Base-by-base conservation (phyloP, 2,888 invertebrate genomes). In the Drosophila nigricruria region DNA sequence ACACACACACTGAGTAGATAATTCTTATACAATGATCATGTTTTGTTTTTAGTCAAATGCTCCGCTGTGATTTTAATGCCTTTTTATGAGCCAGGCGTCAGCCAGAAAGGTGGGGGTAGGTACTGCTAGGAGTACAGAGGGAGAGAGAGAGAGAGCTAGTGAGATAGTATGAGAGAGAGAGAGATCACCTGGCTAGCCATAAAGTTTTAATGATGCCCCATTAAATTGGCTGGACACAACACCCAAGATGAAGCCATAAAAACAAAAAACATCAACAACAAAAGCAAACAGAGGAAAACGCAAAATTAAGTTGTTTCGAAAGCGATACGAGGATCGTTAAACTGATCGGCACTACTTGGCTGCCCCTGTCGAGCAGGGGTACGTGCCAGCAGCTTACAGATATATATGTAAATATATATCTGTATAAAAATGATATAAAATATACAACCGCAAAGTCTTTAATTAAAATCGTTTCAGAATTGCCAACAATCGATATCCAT, bases 241-340 rank as follows among this genome's bases (percentile, higher is more conserved):
- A 49, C 38, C 61, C 57, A 63, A 82, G 88, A 83, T 89, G 54
- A 89, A 89, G 88, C 40, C 88, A 89, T 89, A 89, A 89, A 79
- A 77, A 59, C 25, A 23, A 67, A 67, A 47, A 47, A 56, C 36
- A 52, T 36, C 5, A 20, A 50, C 25, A 18, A 27, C 27, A 20
- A 38, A 53, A 27, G 16, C 40, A 42, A 42, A 20, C 18, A 25
- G 16, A 20, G 27, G 9, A 68, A 14, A 65, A 36, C 36, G 32
- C 58, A 42, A 79, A 85, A 89, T 88, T 49, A 85, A 88, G 90
- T 79, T 88, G 86, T 88, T 63, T 81, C 63, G 58, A 62, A 66
- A 66, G 36, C 58, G 71, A 81, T 81, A 56, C 64, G 54, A 63
- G 40, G 56, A 57, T 66, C 73, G 49, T 64, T 64, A 72, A 65